Evolutionary conservation across 2,113 vertebrate genomes (phyloP).

Genomic region (Rhinolophus ferrumequinum): DNA sequence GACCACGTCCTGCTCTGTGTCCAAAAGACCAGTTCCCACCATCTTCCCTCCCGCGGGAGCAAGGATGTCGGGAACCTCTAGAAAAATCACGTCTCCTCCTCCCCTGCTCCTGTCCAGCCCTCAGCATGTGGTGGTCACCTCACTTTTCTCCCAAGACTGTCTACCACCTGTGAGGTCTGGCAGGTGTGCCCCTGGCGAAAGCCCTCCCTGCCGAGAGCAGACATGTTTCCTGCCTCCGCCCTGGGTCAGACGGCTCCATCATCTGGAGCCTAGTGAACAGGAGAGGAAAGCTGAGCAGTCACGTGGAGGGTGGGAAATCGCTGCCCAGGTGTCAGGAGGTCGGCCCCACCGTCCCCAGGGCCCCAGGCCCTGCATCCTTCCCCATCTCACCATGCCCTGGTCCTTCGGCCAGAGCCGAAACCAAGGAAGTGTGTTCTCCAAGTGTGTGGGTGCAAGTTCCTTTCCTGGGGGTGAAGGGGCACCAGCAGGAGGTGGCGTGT

Average conservation of each 20-base stretch:
- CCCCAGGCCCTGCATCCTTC: background rate
- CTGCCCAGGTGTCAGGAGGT: background rate
- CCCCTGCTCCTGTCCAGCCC: fast-evolving
- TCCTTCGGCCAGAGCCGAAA: too few relatives aligned
- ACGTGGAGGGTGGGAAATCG: fast-evolving
- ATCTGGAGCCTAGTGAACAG: fast-evolving
- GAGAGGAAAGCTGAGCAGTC: background rate
- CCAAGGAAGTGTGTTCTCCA: too few relatives aligned
- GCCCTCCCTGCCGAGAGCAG: background rate
- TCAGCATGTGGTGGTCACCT: fast-evolving
- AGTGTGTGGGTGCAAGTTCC: fast-evolving
- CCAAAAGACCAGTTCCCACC: background rate
- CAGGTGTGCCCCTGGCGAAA: fast-evolving
- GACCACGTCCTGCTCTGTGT: fast-evolving
- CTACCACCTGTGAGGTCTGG: fast-evolving
- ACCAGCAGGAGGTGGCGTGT: background rate
- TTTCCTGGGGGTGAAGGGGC: background rate
- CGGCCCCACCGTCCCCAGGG: background rate
- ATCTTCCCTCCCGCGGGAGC: background rate
- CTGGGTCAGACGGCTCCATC: background rate
- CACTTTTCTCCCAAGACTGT: fast-evolving
- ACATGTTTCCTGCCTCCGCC: background rate
- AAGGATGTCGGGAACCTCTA: background rate
- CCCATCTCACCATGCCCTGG: background rate
- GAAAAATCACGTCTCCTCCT: background rate